Evolutionary conservation across 1,140 invertebrate genomes (phyloP), one percentile per base, ranked within the genome.

Genomic region (Pseudoatta argentina): DNA sequence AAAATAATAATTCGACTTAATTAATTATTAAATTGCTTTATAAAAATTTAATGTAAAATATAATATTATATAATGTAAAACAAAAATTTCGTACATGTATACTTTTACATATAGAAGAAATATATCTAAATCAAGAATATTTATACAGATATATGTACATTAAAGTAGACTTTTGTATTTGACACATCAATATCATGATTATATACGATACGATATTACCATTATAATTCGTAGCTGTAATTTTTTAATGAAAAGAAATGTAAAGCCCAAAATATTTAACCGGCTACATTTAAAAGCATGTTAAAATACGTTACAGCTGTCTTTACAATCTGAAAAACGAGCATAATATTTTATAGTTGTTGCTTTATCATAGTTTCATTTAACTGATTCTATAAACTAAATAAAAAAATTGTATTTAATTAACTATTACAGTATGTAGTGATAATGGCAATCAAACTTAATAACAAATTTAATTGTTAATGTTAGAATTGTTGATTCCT

Each of bases 291-390:
- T 76, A 71, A 81, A 63, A 91, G 61, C 69, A 91, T 90, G 73
- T 91, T 90, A 16, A 92, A 87, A 86, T 93, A 92, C 3, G 90
- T 87, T 16, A 87, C 88, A n/a, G 91, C 85, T 69, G 89, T 89
- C 72, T 90, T 92, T 1, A 92, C 78, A 1, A 92, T 77, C 91
- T 93, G 51, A 24, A 72, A 67, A 51, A 24, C 24, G 7, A 48
- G 14, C 16, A 71, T 21, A 34, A 79, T 21, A 57, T 63, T 12
- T 6, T 0, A 5, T 14, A 88, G 57, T 73, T 55, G 34, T 55
- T 86, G 81, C 14, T 71, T 78, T 10, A 18, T n/a, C 48, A 55
- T 16, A 48, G 14, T 76, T 67, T 86, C 0, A 24, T 24, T 24
- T 24, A 21, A 67, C 4, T 21, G 10, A 3, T 1, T 2, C 1